Conservation (phyloP, 2,888 invertebrate genomes). For the Andrena praecox region DNA sequence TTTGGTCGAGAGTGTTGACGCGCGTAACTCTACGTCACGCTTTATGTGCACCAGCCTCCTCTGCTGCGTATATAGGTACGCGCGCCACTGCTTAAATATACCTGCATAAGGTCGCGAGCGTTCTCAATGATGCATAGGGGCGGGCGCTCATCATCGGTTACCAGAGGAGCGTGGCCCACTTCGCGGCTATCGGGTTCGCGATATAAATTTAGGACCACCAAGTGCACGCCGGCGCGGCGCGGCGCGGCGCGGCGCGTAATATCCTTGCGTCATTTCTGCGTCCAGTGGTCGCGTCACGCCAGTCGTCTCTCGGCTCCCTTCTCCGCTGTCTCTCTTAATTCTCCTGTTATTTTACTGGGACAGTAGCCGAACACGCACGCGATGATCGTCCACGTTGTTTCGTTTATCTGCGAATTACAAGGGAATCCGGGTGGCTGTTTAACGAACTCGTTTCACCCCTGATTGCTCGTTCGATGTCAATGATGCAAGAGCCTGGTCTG, state of each 20-base stretch:
- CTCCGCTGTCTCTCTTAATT: too few species aligned
- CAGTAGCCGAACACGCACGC: neutral
- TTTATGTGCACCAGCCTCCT: neutral
- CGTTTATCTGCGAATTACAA: conserved; percentile 38
- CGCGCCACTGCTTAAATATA: conserved; percentile 6
- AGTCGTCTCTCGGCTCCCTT: too few species aligned
- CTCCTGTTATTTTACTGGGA: too few species aligned
- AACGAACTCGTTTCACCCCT: neutral
- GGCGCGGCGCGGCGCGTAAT: conserved; percentile 1
- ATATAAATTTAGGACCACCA: neutral
- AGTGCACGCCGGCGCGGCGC: neutral
- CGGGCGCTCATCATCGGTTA: neutral
- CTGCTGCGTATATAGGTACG: too few species aligned
- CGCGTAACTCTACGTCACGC: conserved; percentile 8
- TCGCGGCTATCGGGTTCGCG: neutral
- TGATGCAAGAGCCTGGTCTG: neutral
- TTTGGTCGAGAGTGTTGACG: neutral
- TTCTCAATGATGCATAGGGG: neutral
- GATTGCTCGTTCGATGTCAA: neutral
- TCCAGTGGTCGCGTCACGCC: too few species aligned
- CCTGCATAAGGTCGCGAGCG: conserved; percentile 5
- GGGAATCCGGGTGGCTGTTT: conserved; percentile 1
- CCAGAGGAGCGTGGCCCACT: neutral
- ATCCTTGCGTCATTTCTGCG: neutral
- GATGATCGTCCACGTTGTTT: conserved; percentile 6